Conservation (phyloP, 1,140 invertebrate genomes). For the Melanaphis sacchari region DNA sequence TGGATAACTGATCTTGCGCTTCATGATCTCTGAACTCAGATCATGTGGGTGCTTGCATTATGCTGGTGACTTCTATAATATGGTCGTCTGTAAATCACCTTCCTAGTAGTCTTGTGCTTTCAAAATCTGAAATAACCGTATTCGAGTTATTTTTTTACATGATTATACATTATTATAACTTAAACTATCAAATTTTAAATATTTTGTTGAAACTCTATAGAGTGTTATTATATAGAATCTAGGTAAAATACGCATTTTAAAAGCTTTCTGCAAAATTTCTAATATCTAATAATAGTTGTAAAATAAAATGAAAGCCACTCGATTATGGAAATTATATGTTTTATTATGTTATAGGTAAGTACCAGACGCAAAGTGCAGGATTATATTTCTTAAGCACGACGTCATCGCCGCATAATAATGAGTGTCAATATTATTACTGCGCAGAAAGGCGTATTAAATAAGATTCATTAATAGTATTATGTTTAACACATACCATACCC, state of each 20-base stretch:
- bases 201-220: background rate
- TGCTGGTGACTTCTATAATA: background rate
- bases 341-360: background rate
- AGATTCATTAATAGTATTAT: background rate
- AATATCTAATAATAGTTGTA: background rate
- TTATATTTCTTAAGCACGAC: background rate
- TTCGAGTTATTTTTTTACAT: background rate
- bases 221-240: background rate
- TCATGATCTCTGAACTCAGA: background rate
- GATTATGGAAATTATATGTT: background rate
- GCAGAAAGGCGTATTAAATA: background rate
- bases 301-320: background rate
- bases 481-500: background rate
- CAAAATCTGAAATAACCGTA: background rate
- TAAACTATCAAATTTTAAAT: background rate
- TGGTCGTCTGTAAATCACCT: too few species aligned
- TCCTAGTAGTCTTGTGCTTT: too few species aligned
- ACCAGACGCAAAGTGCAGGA: background rate
- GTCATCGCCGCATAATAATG: background rate
- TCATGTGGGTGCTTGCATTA: too few species aligned
- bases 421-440: background rate
- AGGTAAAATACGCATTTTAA: background rate
- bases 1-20: background rate
- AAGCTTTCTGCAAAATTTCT: background rate
- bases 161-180: background rate